Evolutionary conservation across 2,113 vertebrate genomes (phyloP).

Genomic region (Chloroceryle aenea): DNA sequence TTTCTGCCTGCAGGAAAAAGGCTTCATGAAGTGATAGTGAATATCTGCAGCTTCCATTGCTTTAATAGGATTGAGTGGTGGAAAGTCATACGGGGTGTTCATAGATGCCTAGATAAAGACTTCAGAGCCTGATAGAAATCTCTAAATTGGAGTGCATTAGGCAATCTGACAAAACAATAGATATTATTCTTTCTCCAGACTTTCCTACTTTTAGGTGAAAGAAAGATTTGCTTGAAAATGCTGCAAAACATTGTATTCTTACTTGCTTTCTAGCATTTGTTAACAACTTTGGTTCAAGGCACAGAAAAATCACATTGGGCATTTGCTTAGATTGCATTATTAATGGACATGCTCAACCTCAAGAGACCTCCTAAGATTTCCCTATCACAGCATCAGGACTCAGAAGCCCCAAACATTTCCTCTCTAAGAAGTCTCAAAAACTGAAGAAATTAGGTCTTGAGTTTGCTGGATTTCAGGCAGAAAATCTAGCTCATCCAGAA

Average conservation of each 20-base stretch:
- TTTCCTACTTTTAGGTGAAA: not conserved
- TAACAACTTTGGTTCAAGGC: not conserved
- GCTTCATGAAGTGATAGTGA: not conserved
- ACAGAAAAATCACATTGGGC: not conserved
- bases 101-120: not conserved
- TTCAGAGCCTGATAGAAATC: not conserved
- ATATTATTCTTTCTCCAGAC: not conserved
- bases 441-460: not conserved
- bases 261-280: not conserved
- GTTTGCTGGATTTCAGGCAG: not conserved
- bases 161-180: not conserved
- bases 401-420: not conserved
- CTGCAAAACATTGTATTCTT: not conserved
- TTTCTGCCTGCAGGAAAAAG: not conserved
- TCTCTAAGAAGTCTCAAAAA: not conserved
- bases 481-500: not conserved
- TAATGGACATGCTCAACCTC: not conserved
- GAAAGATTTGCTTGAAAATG: not conserved
- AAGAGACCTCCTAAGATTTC: not conserved
- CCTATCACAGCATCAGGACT: not conserved
- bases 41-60: not conserved
- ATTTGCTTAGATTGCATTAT: not conserved
- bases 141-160: not conserved
- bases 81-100: not conserved
- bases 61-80: not conserved